Base-by-base conservation (phyloP, 23 tunicate species). In the Ciona savignyi region DNA sequence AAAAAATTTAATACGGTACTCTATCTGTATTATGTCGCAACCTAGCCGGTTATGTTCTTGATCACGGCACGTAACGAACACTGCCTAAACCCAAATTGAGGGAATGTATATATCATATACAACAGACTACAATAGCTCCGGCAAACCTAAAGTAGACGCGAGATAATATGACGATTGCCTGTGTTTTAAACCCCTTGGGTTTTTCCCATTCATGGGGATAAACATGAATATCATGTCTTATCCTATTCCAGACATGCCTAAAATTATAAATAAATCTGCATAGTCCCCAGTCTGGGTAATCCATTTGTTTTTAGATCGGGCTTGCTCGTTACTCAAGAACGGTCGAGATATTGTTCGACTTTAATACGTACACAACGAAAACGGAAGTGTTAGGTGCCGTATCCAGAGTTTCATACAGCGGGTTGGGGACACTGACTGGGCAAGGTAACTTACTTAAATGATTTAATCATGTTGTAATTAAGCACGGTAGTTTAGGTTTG, bases 291-390 rank as follows among this genome's bases (percentile, higher is more conserved):
- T 65, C n/a, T 65, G 20, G 27, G 27, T 19, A 23, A 25, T n/a
- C 15, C 20, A 49, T 42, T 72, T 48, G 33, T 15, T 72, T 60
- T 22, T 67, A 84, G 92, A 56, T 85, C 26, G 84, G 78, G 23
- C 56, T 85, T 23, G 92, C 79, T 0, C 68, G 68, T 31, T 85
- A 73, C 64, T 79, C 92, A n/a, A 60, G 68, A 30, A 63, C 72
- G 29, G 76, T 79, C 1, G 70, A 85, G 69, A 70, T 79, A 34
- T 51, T 83, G 2, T 85, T 85, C 33, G 34, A 85, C 48, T 73
- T 85, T 27, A 85, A 85, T 67, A 77, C 74, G 3, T 72, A 49
- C 70, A 11, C 62, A 6, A 60, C 74, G 27, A 85, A 80, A 32
- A 28, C 72, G 21, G 48, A 72, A 21, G 34, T 85, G 4, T 28